Evolutionary conservation across 1,140 invertebrate species (phyloP).

Genomic region (Magallana gigas): DNA sequence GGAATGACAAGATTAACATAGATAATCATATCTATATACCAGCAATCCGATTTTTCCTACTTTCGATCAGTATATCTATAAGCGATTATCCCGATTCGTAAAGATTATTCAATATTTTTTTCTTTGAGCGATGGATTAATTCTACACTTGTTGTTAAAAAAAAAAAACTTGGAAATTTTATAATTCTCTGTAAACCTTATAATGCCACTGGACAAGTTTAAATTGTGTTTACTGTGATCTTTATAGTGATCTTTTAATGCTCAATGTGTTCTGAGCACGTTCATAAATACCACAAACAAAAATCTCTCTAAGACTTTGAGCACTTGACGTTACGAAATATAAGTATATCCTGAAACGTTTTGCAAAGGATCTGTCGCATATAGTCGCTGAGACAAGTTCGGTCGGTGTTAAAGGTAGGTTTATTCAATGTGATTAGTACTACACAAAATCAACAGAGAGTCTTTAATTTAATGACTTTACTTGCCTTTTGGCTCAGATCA

Average conservation of each 20-base stretch:
- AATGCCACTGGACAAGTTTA: background rate
- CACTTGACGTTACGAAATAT: slow-evolving; percentile 27
- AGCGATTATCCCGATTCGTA: background rate
- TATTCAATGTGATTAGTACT: slow-evolving; percentile 17
- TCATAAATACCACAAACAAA: background rate
- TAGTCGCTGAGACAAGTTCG: background rate
- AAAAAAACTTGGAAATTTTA: background rate
- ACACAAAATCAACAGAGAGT: background rate
- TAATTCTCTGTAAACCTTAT: slow-evolving; percentile 6
- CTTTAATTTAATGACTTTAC: slow-evolving; percentile 28
- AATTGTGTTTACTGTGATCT: slow-evolving; percentile 1
- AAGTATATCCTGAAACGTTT: slow-evolving; percentile 13
- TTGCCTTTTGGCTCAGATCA: slow-evolving; percentile 8
- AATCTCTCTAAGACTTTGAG: background rate
- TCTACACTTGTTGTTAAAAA: background rate
- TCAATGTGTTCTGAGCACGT: background rate
- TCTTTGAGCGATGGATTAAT: background rate
- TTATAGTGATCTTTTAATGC: background rate
- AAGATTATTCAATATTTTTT: slow-evolving; percentile 21
- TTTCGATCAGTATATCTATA: background rate
- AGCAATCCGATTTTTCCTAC: background rate
- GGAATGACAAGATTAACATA: slow-evolving; percentile 21
- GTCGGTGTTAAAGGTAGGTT: background rate
- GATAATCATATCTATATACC: slow-evolving; percentile 21
- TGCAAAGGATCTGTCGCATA: background rate